Evolutionary conservation across 2,888 invertebrate species (phyloP).

Genomic region (Lasius fuliginosus): DNA sequence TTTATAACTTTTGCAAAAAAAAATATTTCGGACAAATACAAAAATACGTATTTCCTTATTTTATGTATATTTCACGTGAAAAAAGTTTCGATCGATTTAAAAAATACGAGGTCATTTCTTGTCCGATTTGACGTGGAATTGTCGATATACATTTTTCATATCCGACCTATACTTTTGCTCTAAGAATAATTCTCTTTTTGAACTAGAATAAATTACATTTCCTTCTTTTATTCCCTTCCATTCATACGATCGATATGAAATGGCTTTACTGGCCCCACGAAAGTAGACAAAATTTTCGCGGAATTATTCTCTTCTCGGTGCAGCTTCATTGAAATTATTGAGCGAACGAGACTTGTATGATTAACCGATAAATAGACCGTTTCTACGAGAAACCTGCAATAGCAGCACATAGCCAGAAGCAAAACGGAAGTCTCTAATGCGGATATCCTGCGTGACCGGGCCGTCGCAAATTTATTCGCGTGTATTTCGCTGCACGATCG

Average conservation of each 20-base stretch:
- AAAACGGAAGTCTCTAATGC: conserved; percentile 65
- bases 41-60: no score
- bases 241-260: background rate
- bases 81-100: no score
- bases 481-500: conserved; percentile 51
- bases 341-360: conserved; percentile 63
- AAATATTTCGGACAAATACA: no score
- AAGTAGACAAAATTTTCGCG: conserved; percentile 61
- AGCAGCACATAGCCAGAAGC: conserved; percentile 49
- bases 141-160: background rate
- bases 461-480: conserved; percentile 70
- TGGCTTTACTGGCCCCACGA: conserved; percentile 15
- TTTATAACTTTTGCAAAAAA: no score
- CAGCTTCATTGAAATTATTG: conserved; percentile 1
- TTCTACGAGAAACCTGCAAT: conserved; percentile 50
- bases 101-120: no score
- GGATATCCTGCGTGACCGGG: conserved; percentile 64
- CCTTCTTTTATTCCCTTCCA: background rate
- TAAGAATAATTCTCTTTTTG: background rate
- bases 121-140: no score
- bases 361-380: conserved; percentile 78
- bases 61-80: no score
- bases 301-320: conserved; percentile 57
- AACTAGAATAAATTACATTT: background rate
- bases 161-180: background rate